phyloP scores from a whole-genome alignment of 2,888 invertebrate species.

The Himalopsyche kuldschensis region DNA sequence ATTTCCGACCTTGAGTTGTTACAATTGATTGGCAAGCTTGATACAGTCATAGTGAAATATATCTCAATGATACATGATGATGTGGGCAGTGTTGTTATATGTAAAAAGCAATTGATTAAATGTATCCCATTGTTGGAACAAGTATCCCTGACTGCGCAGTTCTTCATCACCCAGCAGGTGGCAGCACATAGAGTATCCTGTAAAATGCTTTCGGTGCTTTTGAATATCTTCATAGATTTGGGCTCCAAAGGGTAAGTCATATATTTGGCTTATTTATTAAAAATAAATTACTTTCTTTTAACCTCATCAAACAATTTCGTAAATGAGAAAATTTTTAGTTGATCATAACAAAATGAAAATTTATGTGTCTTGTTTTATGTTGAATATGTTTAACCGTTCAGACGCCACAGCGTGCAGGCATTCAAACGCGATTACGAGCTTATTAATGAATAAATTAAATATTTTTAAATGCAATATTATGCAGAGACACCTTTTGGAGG shows the following conservation, averaged over 20 bases:
- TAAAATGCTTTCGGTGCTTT: conserved; percentile 80
- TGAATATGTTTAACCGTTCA: too few species aligned
- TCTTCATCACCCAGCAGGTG: conserved; percentile 76
- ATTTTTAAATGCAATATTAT: too few species aligned
- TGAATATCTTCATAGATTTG: conserved; percentile 84
- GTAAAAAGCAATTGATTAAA: conserved; percentile 51
- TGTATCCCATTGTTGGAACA: conserved; percentile 76
- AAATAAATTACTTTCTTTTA: background rate
- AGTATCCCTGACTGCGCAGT: conserved; percentile 73
- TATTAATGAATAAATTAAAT: too few species aligned
- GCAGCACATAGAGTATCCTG: conserved; percentile 76
- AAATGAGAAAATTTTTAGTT: too few species aligned
- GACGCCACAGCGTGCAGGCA: too few species aligned
- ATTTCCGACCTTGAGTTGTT: conserved; percentile 62
- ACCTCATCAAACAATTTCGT: background rate
- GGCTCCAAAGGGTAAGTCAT: conserved; percentile 68
- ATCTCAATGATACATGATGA: conserved; percentile 50
- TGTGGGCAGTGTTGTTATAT: conserved; percentile 37
- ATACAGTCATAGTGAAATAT: conserved; percentile 50
- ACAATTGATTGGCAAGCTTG: conserved; percentile 50
- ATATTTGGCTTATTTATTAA: background rate
- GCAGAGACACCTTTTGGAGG: too few species aligned
- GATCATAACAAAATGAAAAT: too few species aligned
- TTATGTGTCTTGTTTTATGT: too few species aligned
- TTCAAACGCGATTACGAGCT: too few species aligned